Percentiles rank a stretch among this genome's conserved stretches.
Evolutionary conservation across 2,797 vertebrate species (phyloP).

Genomic region (Carcharodon carcharias): DNA sequence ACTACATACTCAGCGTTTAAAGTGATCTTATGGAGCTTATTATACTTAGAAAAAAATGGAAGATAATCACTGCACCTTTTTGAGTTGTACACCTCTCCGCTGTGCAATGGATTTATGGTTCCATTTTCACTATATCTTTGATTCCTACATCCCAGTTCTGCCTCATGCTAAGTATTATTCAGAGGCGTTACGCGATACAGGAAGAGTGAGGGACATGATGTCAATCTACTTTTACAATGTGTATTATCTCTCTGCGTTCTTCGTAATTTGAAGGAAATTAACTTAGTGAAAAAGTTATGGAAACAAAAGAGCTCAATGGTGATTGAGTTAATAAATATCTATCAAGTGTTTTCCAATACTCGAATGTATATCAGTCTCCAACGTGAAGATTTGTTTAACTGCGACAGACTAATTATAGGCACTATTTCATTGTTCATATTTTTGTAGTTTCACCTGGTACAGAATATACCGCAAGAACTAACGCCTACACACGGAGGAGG

Average conservation of each 20-base stretch:
- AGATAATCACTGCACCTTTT: neutral
- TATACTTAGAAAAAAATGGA: neutral
- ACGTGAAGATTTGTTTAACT: neutral
- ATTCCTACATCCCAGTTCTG: neutral
- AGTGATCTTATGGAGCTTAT: neutral
- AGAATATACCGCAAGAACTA: neutral
- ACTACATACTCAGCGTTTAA: neutral
- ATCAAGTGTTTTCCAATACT: neutral
- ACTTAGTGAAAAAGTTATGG: neutral
- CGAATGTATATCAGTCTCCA: neutral
- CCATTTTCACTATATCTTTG: neutral
- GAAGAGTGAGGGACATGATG: neutral
- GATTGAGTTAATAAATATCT: neutral
- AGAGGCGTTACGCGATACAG: neutral
- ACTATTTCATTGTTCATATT: neutral
- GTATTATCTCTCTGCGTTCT: neutral
- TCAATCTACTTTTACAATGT: neutral
- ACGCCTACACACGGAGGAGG: neutral
- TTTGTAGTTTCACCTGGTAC: neutral
- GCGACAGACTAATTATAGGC: neutral
- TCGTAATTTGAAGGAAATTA: neutral
- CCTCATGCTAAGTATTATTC: neutral
- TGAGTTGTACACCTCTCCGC: no score
- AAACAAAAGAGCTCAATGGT: neutral
- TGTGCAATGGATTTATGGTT: neutral